phyloP scores from a whole-genome alignment of 2,113 vertebrate species.

The Typhlomys cinereus region DNA sequence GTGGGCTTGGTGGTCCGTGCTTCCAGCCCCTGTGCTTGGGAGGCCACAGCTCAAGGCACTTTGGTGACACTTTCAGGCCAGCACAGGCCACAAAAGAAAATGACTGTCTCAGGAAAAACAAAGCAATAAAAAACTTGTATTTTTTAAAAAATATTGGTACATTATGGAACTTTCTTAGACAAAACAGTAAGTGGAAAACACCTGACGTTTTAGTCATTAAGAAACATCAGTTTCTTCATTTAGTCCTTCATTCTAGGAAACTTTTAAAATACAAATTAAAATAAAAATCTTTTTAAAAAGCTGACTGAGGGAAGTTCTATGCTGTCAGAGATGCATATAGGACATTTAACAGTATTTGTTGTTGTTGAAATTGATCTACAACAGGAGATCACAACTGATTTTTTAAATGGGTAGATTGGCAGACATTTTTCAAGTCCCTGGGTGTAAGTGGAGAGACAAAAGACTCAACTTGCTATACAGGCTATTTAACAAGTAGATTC shows the following conservation, averaged over 20 bases:
- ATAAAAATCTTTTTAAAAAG: slow-evolving; percentile 39
- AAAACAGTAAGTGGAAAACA: no score
- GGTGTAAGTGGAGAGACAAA: background rate
- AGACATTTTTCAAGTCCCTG: background rate
- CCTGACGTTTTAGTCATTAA: slow-evolving; percentile 17
- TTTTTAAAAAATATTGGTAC: no score
- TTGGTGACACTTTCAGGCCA: background rate
- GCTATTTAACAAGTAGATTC: no score
- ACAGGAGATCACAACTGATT: background rate
- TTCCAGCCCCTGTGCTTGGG: no score
- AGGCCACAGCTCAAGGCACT: background rate
- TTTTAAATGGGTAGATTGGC: background rate
- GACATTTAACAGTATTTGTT: background rate
- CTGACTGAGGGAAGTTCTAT: background rate
- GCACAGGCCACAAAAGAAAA: background rate
- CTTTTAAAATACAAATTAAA: slow-evolving; percentile 54
- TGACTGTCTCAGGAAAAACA: background rate
- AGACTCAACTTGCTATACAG: background rate
- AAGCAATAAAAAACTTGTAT: background rate
- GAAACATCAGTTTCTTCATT: slow-evolving; percentile 39
- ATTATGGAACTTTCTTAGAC: no score
- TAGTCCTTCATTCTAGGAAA: slow-evolving; percentile 36
- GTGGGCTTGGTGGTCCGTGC: no score
- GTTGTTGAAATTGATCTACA: background rate
- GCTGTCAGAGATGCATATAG: background rate